Evolutionary conservation across 2,797 vertebrate genomes (phyloP).

Genomic region (Peromyscus aztecus): DNA sequence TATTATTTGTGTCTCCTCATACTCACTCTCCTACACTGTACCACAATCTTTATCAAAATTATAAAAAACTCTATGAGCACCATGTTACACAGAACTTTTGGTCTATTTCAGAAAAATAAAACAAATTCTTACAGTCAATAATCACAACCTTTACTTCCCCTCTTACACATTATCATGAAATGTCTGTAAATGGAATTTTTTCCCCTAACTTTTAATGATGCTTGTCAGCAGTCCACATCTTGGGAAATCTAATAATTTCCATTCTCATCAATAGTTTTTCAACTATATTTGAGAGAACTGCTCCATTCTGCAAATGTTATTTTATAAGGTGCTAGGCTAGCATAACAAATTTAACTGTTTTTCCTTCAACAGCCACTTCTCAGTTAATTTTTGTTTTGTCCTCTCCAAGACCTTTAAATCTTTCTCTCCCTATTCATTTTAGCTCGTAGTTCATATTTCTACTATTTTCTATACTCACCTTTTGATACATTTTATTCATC

Average conservation of each 20-base stretch:
- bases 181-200: neutral
- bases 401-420: neutral
- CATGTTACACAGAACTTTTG: neutral
- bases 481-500: neutral
- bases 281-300: neutral
- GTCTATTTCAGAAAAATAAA: too few species aligned
- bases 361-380: neutral
- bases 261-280: neutral
- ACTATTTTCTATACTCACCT: neutral
- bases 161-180: constrained; percentile 11
- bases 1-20: too few species aligned
- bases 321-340: neutral
- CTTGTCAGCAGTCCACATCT: neutral
- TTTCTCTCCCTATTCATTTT: neutral
- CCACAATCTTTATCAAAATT: neutral
- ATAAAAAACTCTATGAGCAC: neutral
- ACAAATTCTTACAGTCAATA: neutral
- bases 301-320: neutral
- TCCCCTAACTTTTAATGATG: neutral
- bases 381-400: neutral
- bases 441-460: neutral
- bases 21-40: neutral
- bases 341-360: neutral
- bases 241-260: neutral
- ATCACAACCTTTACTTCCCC: neutral